Evolutionary conservation across 2,113 vertebrate species (phyloP).

Genomic region (Cynopterus brachyotis): DNA sequence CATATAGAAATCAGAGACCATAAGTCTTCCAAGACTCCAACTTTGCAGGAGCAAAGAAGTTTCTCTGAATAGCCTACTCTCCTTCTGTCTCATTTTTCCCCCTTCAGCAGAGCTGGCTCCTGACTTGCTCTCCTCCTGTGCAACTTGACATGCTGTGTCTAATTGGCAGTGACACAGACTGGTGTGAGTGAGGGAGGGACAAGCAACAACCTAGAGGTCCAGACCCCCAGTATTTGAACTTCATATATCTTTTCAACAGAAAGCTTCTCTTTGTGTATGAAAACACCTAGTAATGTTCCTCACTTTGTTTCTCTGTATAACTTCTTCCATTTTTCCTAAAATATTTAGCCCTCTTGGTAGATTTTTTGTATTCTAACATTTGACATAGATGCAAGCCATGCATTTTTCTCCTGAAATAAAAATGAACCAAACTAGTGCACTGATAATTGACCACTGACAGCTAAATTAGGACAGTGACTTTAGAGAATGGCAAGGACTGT

Average conservation of each 20-base stretch:
- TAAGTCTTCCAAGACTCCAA: conserved; percentile 25
- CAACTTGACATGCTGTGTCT: conserved; percentile 29
- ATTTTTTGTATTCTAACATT: not conserved
- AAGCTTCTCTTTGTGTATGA: not conserved
- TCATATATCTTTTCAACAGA: not conserved
- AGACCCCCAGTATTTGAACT: not conserved
- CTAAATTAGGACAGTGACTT: not conserved
- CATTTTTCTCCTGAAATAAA: not conserved
- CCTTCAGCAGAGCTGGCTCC: conserved; percentile 35
- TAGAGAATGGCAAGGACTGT: not conserved
- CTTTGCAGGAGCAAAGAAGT: conserved; percentile 45
- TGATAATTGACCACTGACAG: not conserved
- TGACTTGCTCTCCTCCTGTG: conserved; percentile 39
- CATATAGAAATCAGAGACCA: conserved; percentile 55
- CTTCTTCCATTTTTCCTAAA: not conserved
- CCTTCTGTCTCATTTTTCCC: not conserved
- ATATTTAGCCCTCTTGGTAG: not conserved
- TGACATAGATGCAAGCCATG: not conserved
- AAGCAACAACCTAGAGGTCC: not conserved
- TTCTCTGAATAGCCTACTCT: conserved; percentile 52
- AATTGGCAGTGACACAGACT: not conserved
- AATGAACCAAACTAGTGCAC: not conserved
- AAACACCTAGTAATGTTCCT: not conserved
- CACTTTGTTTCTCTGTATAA: not conserved
- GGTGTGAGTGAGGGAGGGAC: not conserved